Evolutionary conservation across 2,888 invertebrate genomes (phyloP), one percentile per base, ranked within the genome.

Genomic region (Argyresthia albistria): DNA sequence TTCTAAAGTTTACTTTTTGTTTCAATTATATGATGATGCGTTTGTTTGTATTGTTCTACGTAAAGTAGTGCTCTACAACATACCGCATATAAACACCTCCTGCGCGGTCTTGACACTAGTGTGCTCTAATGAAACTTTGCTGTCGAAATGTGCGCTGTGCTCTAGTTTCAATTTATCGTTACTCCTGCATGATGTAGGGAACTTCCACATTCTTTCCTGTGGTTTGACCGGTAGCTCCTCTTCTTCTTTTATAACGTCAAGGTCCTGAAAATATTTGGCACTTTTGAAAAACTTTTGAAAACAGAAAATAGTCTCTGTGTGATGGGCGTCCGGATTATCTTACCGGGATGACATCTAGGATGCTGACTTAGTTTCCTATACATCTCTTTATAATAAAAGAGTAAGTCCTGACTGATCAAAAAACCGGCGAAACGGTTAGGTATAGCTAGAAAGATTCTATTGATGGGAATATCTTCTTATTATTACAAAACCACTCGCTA

Each of bases 1-100:
- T n/a, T n/a, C n/a, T n/a, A n/a, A n/a, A n/a, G n/a, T n/a, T n/a
- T n/a, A n/a, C n/a, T n/a, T n/a, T n/a, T n/a, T n/a, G n/a, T n/a
- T n/a, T n/a, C n/a, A n/a, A n/a, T n/a, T n/a, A n/a, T n/a, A n/a
- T n/a, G n/a, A n/a, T n/a, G n/a, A n/a, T 25, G 6, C 25, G 25
- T n/a, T n/a, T 25, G 25, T 25, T 25, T 25, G 25, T 25, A 25
- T 25, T 25, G 25, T 25, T 25, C 6, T 25, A n/a, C n/a, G n/a
- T n/a, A 25, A 25, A 25, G 3, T 25, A 25, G 25, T 25, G 25
- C 3, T 25, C 25, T 25, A 25, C 50, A n/a, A 25, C 50, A n/a
- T 66, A 87, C 87, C 73, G 57, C 87, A 87, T 51, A 76, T 74
- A 56, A 78, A 87, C 0, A 83, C 77, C 59, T 86, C 87, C 1